Conservation (phyloP, 2,113 vertebrate genomes). For the Stigmatopora argus region DNA sequence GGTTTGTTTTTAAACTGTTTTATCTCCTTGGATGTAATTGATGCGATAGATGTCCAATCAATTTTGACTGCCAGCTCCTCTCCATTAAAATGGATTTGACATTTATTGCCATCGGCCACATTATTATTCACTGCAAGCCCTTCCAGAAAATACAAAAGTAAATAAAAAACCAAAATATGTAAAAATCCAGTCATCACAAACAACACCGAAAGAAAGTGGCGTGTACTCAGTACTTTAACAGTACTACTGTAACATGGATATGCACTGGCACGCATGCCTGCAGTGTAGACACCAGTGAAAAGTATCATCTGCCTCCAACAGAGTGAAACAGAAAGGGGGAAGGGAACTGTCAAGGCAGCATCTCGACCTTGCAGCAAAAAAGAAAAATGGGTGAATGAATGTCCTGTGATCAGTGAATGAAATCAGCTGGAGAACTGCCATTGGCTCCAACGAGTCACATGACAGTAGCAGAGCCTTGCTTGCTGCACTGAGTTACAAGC, state of each 20-base stretch:
- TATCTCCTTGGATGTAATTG: too few species aligned
- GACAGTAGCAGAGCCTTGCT: conserved; percentile 7
- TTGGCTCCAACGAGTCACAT: conserved; percentile 32
- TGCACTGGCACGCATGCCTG: conserved; percentile 7
- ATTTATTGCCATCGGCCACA: too few species aligned
- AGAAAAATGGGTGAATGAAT: conserved; percentile 46
- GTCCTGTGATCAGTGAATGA: conserved; percentile 51
- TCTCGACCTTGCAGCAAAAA: conserved; percentile 55
- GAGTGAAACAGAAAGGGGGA: conserved; percentile 29
- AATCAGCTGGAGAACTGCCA: conserved; percentile 25
- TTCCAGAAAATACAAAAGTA: too few species aligned
- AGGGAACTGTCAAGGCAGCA: conserved; percentile 25
- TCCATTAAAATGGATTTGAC: too few species aligned
- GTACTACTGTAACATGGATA: neutral
- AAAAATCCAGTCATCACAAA: neutral
- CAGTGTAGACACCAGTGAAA: conserved; percentile 17
- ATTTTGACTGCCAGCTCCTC: too few species aligned
- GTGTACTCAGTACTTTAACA: too few species aligned
- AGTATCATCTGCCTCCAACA: conserved; percentile 15
- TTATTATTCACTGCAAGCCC: too few species aligned
- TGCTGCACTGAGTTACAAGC: conserved; percentile 20
- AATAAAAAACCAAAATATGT: too few species aligned
- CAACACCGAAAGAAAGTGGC: neutral
- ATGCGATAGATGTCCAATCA: too few species aligned
- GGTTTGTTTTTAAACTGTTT: neutral